Evolutionary conservation across 1,140 invertebrate genomes (phyloP), one percentile per base, ranked within the genome.

Genomic region (Drosophila subobscura): DNA sequence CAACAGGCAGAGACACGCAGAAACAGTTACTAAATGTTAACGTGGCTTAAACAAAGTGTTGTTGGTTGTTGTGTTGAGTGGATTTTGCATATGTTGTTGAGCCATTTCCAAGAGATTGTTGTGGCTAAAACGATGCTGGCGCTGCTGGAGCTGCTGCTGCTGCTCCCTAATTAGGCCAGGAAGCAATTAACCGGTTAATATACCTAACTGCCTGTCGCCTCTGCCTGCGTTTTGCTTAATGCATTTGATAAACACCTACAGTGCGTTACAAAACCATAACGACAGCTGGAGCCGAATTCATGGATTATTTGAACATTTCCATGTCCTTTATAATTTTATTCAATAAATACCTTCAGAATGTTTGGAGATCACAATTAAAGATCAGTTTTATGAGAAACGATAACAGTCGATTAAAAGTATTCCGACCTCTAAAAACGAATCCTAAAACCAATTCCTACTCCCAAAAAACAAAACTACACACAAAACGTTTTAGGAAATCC

Each of bases 141-240:
- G 53, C 12, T 37, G 55, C 53, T 64, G 42, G 12, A 54, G 53
- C 12, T 37, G 22, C 47, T 10, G 10, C 44, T 64, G 54, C 52
- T 55, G 54, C 45, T 40, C 23, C 45, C 64, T 81, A 86, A 86
- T 86, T 86, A 81, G 83, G 81, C 74, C 81, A 81, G 83, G 81
- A 88, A 86, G 70, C 74, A 78, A 86, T 88, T 86, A 81, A 75
- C 65, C 59, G 73, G 58, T 77, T 84, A 84, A 85, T 59, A 79
- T 76, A 72, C 6, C 44, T 37, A 29, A 47, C 57, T 71, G 65
- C 41, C 8, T 22, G 41, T 22, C 49, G 65, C 45, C 25, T 51
- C 25, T 51, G 41, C 33, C 65, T 66, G 73, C 54, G 47, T 65
- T 53, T 72, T 54, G 64, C 55, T 54, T 42, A 59, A 49, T 79